phyloP scores from a whole-genome alignment of 2,888 invertebrate genomes.

The Exocentrus adspersus region DNA sequence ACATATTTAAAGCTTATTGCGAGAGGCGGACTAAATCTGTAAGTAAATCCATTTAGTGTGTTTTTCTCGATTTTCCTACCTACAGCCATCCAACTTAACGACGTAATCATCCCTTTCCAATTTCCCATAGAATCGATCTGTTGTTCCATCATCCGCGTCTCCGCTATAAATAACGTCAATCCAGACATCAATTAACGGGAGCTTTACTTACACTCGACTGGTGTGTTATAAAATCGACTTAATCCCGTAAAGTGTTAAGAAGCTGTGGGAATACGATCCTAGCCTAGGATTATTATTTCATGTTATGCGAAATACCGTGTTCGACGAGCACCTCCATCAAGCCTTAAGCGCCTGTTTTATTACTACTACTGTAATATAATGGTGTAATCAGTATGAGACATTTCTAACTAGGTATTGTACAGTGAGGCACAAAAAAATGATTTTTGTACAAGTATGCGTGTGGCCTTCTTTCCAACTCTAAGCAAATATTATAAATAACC shows the following conservation, averaged over 20 bases:
- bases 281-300: conserved; percentile 1
- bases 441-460: neutral
- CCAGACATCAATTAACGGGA: neutral
- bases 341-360: conserved; percentile 36
- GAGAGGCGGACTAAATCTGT: too few species aligned
- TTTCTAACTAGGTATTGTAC: conserved; percentile 4
- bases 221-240: neutral
- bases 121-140: neutral
- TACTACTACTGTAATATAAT: too few species aligned
- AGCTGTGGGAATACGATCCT: neutral
- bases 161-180: neutral
- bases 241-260: neutral
- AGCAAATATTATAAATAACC: too few species aligned
- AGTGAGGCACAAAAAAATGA: neutral
- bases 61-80: too few species aligned
- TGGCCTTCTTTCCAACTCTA: neutral
- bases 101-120: too few species aligned
- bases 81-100: too few species aligned
- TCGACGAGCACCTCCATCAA: conserved; percentile 1
- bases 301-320: neutral
- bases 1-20: too few species aligned
- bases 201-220: neutral
- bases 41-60: too few species aligned
- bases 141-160: neutral
- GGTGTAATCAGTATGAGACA: conserved; percentile 35